Evolutionary conservation across 2,797 vertebrate genomes (phyloP), one percentile per base, ranked within the genome.

Genomic region (Xenopus petersii): DNA sequence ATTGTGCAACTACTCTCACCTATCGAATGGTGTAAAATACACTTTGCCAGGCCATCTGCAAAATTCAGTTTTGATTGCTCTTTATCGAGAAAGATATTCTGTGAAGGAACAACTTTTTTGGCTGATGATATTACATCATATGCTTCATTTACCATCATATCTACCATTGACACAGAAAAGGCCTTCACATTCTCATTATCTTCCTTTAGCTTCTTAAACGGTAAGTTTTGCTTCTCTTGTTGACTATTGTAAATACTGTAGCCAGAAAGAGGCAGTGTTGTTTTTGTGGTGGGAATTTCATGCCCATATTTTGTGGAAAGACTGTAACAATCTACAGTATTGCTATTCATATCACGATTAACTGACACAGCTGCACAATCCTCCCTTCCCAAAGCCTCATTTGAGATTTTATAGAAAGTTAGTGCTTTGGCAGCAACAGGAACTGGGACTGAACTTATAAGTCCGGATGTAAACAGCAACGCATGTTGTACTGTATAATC

Each of bases 401-500:
- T 80, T 47, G 89, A 83, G 72, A 83, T 80, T 13, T 89, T 91
- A 46, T 90, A 83, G 21, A 91, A 88, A 79, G 92, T 94, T 73
- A 98, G 91, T 62, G 88, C 92, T 77, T 92, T 95, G 78, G 95
- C 96, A 81, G 94, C 97, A 74, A 94, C 89, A 79, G 97, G 96
- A 24, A 98, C 92, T 26, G 96, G 92, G 81, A 98, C 89, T 79
- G 95, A 97, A 87, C 96, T 97, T 62, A 94, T 93, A 90, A 98
- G 87, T 75, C 97, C 95, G 11, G 96, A 98, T 58, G 97, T 94
- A 67, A 93, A 96, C 83, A 97, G 93, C 3, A 99, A 86, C 70
- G 95, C 98, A 87, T 95, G 94, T 73, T 95, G 93, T n/a, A 98
- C 88, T 1, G 94, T 96, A 81, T 92, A 96, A 26, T 86, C 88